Percentiles rank a stretch among this genome's conserved stretches.
These are phyloP conservation scores for Dolichotis patagonum DNA, from an alignment of 2,113 vertebrate species.

Conservation along the genomic window DNA sequence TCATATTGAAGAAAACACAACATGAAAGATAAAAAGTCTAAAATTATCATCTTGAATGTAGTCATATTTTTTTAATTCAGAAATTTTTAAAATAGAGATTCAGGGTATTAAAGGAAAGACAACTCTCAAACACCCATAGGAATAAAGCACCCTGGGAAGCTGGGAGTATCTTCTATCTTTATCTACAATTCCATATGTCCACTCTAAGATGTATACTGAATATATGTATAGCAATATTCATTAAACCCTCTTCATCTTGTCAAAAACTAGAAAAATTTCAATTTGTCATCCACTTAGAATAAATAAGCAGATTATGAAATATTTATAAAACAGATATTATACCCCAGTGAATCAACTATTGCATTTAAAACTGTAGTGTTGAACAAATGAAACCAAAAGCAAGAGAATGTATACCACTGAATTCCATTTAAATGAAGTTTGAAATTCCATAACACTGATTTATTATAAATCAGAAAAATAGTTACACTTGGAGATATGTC, in stretches of 20 bases:
- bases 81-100: not conserved
- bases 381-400: not conserved
- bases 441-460: not conserved
- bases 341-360: not conserved
- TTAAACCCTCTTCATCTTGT: not conserved
- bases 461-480: not conserved
- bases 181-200: not conserved
- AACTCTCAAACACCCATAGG: not conserved
- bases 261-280: not conserved
- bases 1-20: conserved; percentile 18
- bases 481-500: not conserved
- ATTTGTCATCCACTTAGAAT: not conserved
- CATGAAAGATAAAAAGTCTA: not conserved
- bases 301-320: not conserved
- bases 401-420: not conserved
- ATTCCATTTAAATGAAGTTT: not conserved
- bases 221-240: not conserved
- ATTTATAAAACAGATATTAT: not conserved
- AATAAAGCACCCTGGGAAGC: not conserved
- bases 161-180: not conserved
- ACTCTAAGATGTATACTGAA: not conserved
- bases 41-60: not conserved
- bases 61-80: not conserved
- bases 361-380: not conserved
- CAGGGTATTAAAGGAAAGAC: not conserved